These are phyloP conservation scores for Stichodactyla helianthus DNA, from an alignment of 64 coral and sea anemone species.

Conservation along the genomic window DNA sequence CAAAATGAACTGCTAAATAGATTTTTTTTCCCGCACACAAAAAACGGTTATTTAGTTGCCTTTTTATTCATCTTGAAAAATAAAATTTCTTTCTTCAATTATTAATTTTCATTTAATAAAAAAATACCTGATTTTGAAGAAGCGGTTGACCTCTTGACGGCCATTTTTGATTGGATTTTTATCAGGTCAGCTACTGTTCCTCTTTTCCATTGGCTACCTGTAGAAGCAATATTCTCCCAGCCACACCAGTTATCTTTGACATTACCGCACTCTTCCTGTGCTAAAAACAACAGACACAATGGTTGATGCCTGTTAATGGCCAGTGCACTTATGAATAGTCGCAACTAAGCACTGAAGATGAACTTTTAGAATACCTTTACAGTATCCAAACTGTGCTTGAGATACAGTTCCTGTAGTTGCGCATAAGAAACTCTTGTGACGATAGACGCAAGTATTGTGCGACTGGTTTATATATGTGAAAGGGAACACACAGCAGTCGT, in stretches of 20 bases:
- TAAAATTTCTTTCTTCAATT: too few relatives aligned
- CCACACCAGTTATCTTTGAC: constrained; percentile 31
- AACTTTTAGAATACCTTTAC: not conserved
- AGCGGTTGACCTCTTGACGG: not conserved
- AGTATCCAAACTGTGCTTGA: not conserved
- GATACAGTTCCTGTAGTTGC: not conserved
- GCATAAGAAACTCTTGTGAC: not conserved
- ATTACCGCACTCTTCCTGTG: not conserved
- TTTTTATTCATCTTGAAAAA: too few relatives aligned
- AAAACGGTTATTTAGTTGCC: too few relatives aligned
- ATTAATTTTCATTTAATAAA: not conserved
- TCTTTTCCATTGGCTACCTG: constrained; percentile 7
- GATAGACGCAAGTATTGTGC: not conserved
- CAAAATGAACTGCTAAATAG: too few relatives aligned
- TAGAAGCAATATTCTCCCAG: constrained; percentile 16
- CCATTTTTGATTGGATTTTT: not conserved
- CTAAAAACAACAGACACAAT: not conserved
- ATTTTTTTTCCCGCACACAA: too few relatives aligned
- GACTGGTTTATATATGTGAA: constrained; percentile 8
- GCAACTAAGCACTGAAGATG: not conserved
- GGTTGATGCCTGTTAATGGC: not conserved
- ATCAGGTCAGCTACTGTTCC: not conserved
- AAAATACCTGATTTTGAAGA: not conserved
- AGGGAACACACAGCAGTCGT: constrained; percentile 39
- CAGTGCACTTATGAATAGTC: too few relatives aligned